These are phyloP conservation scores for Pterocles gutturalis DNA, from an alignment of 2,113 vertebrate genomes.

Conservation along the genomic window DNA sequence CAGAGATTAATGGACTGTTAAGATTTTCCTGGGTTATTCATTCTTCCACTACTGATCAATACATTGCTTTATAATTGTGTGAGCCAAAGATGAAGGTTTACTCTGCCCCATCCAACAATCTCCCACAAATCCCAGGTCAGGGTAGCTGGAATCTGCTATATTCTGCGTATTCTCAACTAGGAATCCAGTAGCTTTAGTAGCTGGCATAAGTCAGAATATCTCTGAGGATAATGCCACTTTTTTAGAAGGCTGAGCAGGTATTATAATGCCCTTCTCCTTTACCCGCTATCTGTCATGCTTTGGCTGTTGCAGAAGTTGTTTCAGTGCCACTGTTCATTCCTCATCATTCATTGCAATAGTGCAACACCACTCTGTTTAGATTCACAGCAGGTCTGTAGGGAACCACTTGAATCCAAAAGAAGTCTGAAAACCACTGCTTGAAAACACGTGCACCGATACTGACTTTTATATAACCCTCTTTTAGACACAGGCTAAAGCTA, in stretches of 20 bases:
- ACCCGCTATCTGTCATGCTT: not conserved
- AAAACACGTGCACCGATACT: not conserved
- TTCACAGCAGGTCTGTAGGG: not conserved
- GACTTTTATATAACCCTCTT: constrained; percentile 30
- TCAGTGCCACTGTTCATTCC: not conserved
- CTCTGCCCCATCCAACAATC: not conserved
- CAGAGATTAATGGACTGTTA: not conserved
- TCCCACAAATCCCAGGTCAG: not conserved
- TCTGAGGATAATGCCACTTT: not conserved
- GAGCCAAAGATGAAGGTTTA: not conserved
- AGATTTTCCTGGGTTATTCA: not conserved
- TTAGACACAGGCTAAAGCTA: not conserved
- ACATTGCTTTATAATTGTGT: not conserved
- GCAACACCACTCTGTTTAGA: not conserved
- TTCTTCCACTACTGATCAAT: not conserved
- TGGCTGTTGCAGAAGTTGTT: not conserved
- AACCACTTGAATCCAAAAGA: not conserved
- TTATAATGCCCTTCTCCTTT: not conserved
- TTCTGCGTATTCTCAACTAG: not conserved
- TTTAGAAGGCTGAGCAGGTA: not conserved
- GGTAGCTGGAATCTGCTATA: not conserved
- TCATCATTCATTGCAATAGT: not conserved
- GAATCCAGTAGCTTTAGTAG: not conserved
- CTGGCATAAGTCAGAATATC: not conserved
- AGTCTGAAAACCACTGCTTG: not conserved